Base-by-base conservation (phyloP, 2,888 invertebrate genomes). In the Sinotaia quadrata region DNA sequence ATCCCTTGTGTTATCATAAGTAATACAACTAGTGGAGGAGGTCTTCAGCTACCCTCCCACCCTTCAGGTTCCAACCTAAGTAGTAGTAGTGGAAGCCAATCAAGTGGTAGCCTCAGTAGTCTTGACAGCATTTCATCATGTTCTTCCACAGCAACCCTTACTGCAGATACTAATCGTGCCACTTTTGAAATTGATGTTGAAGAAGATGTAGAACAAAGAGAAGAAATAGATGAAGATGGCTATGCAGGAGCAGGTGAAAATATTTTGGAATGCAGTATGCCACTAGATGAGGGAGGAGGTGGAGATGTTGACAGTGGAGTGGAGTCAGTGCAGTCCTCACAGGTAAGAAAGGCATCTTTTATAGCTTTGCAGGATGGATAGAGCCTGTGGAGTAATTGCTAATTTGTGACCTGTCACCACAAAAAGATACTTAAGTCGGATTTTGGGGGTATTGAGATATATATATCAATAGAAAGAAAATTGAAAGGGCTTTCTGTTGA, bases 71-170 rank as follows among this genome's bases (percentile, higher is more conserved):
- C 82, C 8, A 80, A 77, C 61, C 75, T 81, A 41, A 79, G 78
- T 71, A 79, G 75, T 67, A 79, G 78, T 57, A 68, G 72, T 62
- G 78, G 78, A 58, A 84, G 84, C 75, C 84, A 84, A 71, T 84
- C 84, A 49, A 80, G 81, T 68, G 83, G 83, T 36, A 82, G 82
- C 52, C 76, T 81, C 63, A 83, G 78, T 70, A 83, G 83, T 70
- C 75, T 84, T 15, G 84, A 84, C 67, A 83, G 83, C 75, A 81
- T 83, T 65, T 82, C 83, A 33, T 83, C 84, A 60, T 80, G 80
- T 59, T 82, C 81, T 59, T 83, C 83, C 71, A 80, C 84, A 0
- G 81, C 82, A 68, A 84, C 84, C 2, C 79, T 84, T 36, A 83
- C 83, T 15, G 82, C 81, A 3, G 81, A 79, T 24, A 77, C 76